Evolutionary conservation across 2,797 vertebrate species (phyloP), one percentile per base, ranked within the genome.

Genomic region (Leptatherina wallacei): DNA sequence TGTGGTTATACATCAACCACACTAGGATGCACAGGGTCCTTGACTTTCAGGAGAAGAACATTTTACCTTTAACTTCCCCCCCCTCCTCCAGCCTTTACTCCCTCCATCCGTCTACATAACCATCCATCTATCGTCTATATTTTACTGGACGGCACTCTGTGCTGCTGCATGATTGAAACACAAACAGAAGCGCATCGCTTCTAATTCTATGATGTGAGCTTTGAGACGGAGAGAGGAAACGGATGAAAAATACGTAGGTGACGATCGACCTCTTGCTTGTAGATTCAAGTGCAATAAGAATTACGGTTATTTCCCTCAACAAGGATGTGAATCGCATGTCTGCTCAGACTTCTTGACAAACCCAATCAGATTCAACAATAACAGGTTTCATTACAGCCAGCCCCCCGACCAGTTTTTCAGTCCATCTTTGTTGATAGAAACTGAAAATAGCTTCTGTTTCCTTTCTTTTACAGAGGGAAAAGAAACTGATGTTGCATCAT

Each of bases 31-130:
- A 56, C 72, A 51, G 30, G 84, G 85, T 75, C 86, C 81, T 88
- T 66, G 77, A 81, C 84, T 78, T 90, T 81, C 85, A 79, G 78
- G 38, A 84, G 61, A 78, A 85, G 81, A 71, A 81, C 91, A 82
- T 71, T 81, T 64, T 30, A 68, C 66, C 66, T 86, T 76, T 75
- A 84, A 78, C 73, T 61, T 71, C 24, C 10, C 69, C 49, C 68
- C 47, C 65, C 47, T 76, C 61, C 61, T 64, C 60, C 22, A 2
- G n/a, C 47, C 2, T 69, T 82, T 49, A 75, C 68, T 69, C 61
- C 85, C 71, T 69, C 42, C 63, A 62, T 66, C 63, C 71, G 67
- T 82, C 73, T 7, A 29, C 73, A 69, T 74, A 60, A 42, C 54
- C 58, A 63, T 30, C 54, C 65, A 82, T 75, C 64, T 24, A 54